Evolutionary conservation across 2,797 vertebrate species (phyloP).

Genomic region (Enoplosus armatus): DNA sequence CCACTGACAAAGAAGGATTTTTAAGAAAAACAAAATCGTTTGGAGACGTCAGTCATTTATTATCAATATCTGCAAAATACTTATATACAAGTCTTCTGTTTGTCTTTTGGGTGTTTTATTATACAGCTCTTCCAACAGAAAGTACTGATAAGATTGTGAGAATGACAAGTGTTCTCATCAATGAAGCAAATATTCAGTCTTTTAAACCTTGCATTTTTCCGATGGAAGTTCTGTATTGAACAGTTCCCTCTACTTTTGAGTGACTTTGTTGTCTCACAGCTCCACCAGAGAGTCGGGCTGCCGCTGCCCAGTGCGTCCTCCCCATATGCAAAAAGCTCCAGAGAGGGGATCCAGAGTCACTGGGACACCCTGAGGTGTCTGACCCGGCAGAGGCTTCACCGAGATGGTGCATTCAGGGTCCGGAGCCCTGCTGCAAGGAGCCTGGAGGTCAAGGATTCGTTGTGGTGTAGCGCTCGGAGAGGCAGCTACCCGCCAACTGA

Average conservation of each 20-base stretch:
- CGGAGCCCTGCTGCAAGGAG: not conserved
- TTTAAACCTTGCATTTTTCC: not conserved
- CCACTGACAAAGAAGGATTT: not conserved
- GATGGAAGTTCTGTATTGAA: not conserved
- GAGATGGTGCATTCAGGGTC: not conserved
- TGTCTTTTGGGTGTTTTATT: not conserved
- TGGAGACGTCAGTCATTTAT: constrained; percentile 7
- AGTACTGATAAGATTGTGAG: not conserved
- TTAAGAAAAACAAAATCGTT: not conserved
- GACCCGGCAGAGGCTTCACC: constrained; percentile 55
- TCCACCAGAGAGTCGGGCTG: constrained; percentile 24
- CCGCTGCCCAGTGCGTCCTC: constrained; percentile 30
- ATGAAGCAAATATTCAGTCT: not conserved
- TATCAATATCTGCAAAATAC: not conserved
- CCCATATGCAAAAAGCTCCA: constrained; percentile 43
- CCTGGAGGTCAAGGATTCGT: not conserved
- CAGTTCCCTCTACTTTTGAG: constrained; percentile 29
- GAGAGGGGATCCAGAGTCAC: constrained; percentile 48
- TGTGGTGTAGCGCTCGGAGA: constrained; percentile 8
- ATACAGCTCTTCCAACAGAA: not conserved
- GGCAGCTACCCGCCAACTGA: constrained; percentile 46
- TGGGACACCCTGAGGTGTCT: constrained; percentile 71
- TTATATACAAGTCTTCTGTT: not conserved
- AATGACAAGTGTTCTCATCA: not conserved
- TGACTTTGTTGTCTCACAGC: constrained; percentile 66